These are phyloP conservation scores for Nephrotoma appendiculata DNA, from an alignment of 2,888 invertebrate species.

Conservation along the genomic window DNA sequence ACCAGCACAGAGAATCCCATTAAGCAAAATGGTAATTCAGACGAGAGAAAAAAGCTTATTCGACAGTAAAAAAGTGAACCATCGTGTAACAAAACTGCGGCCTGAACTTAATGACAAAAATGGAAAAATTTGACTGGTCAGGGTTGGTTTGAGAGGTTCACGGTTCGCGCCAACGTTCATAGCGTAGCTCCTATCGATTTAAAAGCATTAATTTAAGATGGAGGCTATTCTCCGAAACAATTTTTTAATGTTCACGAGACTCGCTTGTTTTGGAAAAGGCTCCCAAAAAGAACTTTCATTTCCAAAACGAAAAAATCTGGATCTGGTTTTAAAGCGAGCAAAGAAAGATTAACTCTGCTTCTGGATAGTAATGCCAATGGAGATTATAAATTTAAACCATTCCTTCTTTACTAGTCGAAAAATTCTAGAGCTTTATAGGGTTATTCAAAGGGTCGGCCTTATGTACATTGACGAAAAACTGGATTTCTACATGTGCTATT, in stretches of 20 bases:
- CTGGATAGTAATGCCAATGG: constrained; percentile 12
- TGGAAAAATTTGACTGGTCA: too few species aligned
- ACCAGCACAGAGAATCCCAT: too few species aligned
- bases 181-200: constrained; percentile 12
- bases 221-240: constrained; percentile 7
- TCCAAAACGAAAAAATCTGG: constrained; percentile 12
- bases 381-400: constrained; percentile 17
- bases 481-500: too few species aligned
- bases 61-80: too few species aligned
- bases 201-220: constrained; percentile 1
- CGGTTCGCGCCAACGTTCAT: constrained; percentile 10
- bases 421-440: constrained; percentile 13
- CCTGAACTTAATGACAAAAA: too few species aligned
- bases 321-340: constrained; percentile 14
- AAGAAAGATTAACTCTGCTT: too few species aligned
- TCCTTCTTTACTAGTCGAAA: constrained; percentile 7
- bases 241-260: too few species aligned
- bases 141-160: too few species aligned
- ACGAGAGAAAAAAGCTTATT: too few species aligned
- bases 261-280: too few species aligned
- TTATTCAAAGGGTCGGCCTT: constrained; percentile 17
- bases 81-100: too few species aligned
- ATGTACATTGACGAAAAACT: constrained; percentile 16
- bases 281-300: constrained; percentile 9
- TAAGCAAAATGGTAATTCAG: too few species aligned